Percentiles rank a stretch among this genome's conserved stretches.
Evolutionary conservation across 2,113 vertebrate species (phyloP).

Genomic region (Mionectes macconnelli): DNA sequence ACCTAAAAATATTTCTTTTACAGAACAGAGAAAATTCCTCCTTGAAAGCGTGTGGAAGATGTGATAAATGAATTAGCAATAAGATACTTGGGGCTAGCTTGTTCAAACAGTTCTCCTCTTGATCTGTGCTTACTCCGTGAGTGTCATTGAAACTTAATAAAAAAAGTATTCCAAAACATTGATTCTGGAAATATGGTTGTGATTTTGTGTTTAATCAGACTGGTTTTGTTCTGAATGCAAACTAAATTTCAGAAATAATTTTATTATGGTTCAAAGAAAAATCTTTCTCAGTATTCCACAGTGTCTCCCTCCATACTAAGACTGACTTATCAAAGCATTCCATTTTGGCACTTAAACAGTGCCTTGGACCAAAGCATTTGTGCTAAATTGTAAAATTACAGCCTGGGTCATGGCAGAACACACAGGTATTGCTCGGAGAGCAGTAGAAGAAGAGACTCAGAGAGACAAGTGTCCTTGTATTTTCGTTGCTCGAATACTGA

Average conservation of each 20-base stretch:
- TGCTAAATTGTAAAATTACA: background rate
- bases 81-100: slow-evolving; percentile 15
- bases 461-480: background rate
- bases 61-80: slow-evolving; percentile 12
- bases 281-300: background rate
- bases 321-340: background rate
- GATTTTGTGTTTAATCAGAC: background rate
- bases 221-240: background rate
- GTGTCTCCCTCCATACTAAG: background rate
- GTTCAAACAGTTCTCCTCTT: slow-evolving; percentile 11
- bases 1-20: background rate
- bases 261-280: background rate
- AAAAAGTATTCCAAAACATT: background rate
- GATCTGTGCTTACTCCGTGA: background rate
- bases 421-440: background rate
- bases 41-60: background rate
- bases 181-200: background rate
- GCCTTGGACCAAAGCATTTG: background rate
- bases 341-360: background rate
- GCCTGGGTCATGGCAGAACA: background rate
- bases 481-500: background rate
- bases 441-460: background rate
- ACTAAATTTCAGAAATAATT: background rate
- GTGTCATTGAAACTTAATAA: background rate
- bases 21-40: slow-evolving; percentile 22